phyloP scores from a whole-genome alignment of 1,140 invertebrate species.

The Neotoxoptera formosana region DNA sequence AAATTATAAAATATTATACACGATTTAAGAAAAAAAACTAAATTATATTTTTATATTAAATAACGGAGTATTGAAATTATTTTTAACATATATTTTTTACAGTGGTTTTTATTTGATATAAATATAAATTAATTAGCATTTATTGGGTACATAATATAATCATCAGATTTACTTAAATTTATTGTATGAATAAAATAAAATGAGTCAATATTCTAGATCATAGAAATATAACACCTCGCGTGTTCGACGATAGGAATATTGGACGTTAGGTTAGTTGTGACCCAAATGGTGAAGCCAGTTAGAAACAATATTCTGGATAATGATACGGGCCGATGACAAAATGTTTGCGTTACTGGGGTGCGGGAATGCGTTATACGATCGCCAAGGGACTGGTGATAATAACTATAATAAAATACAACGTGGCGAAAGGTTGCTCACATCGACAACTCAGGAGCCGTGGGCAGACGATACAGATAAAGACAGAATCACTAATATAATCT shows the following conservation, averaged over 20 bases:
- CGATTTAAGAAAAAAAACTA: not conserved
- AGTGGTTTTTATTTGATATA: not conserved
- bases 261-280: not conserved
- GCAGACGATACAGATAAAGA: not conserved
- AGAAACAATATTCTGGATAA: conserved; percentile 28
- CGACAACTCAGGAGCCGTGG: not conserved
- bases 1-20: too few species aligned
- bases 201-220: not conserved
- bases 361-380: conserved; percentile 4
- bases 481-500: conserved; percentile 16
- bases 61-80: too few species aligned
- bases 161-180: not conserved
- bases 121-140: not conserved
- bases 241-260: not conserved
- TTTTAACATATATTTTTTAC: not conserved
- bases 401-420: conserved; percentile 26
- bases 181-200: not conserved
- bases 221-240: not conserved
- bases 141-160: not conserved
- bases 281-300: not conserved
- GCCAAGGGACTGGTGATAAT: conserved; percentile 19
- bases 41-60: not conserved
- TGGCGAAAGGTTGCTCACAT: not conserved
- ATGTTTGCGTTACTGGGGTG: not conserved
- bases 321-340: not conserved